Evolutionary conservation across 2,113 vertebrate species (phyloP), one percentile per base, ranked within the genome.

Genomic region (Sclerurus mexicanus): DNA sequence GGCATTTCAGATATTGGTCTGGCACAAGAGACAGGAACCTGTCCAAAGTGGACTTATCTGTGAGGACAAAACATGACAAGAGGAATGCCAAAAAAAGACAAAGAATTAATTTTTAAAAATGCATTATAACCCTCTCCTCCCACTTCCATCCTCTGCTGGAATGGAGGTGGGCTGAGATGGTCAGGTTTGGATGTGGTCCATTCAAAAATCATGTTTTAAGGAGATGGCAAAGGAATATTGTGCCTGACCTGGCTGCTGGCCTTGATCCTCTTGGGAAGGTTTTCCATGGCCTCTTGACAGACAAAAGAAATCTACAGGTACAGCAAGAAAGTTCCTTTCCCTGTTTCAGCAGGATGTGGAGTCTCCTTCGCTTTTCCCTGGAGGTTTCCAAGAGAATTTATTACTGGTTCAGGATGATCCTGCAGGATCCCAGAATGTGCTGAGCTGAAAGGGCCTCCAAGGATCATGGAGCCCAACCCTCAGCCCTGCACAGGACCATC

Each of bases 341-440:
- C 47, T 3, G 0, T 49, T 79, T 47, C 55, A 52, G 56, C 69
- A 35, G 58, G 44, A 55, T 2, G 1, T 46, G 1, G 4, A 30
- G 5, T 28, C 21, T 64, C 28, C 52, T 13, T 25, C 0, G 0
- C 50, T 30, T 30, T 44, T 52, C 76, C 58, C 4, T 10, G 55
- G 58, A 73, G 14, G 16, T 60, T 46, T 76, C 47, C 53, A 44
- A 58, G 72, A 6, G 25, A 10, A 53, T 8, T 30, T 49, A 16
- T 16, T 22, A 10, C 5, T 10, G 49, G n/a, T 7, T 50, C 8
- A n/a, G 50, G 67, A 3, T 17, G 46, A 62, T 64, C 44, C 81
- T 16, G 14, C 39, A 30, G 23, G 8, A 56, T 58, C 33, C 4
- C 31, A 56, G 52, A 9, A 13, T 56, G 53, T 56, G 7, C 18